These are phyloP conservation scores for Eupristina koningsbergeri DNA, from an alignment of 1,140 invertebrate genomes.

Conservation along the genomic window DNA sequence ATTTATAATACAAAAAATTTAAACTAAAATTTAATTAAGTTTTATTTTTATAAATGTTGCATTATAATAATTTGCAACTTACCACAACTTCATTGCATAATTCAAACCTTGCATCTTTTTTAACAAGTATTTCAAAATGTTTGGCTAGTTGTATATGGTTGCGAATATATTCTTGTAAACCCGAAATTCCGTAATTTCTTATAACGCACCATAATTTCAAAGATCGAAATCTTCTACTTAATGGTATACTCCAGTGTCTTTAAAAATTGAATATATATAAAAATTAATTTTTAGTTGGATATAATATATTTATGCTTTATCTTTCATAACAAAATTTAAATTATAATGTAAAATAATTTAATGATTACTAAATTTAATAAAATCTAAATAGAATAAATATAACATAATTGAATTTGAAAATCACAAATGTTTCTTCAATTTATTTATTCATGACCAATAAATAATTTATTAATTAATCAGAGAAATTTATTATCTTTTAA, in stretches of 20 bases:
- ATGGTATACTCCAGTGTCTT: constrained; percentile 96
- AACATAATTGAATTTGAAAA: no score
- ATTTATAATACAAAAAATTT: not conserved
- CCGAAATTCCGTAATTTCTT: constrained; percentile 93
- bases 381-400: no score
- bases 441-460: no score
- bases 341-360: no score
- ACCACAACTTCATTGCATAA: constrained; percentile 97
- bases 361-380: no score
- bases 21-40: not conserved
- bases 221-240: constrained; percentile 92
- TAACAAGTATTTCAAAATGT: constrained; percentile 89
- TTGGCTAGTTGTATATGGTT: constrained; percentile 95
- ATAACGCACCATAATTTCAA: constrained; percentile 99
- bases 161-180: constrained; percentile 93
- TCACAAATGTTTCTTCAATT: no score
- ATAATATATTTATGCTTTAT: no score
- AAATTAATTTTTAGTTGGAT: not conserved
- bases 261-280: constrained; percentile 44
- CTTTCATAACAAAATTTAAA: no score
- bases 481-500: no score
- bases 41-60: not conserved
- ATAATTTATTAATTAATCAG: no score
- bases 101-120: constrained; percentile 92
- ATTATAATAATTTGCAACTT: constrained; percentile 59